These are phyloP conservation scores for Drosophila elegans DNA, from an alignment of 1,140 invertebrate genomes.

Conservation along the genomic window DNA sequence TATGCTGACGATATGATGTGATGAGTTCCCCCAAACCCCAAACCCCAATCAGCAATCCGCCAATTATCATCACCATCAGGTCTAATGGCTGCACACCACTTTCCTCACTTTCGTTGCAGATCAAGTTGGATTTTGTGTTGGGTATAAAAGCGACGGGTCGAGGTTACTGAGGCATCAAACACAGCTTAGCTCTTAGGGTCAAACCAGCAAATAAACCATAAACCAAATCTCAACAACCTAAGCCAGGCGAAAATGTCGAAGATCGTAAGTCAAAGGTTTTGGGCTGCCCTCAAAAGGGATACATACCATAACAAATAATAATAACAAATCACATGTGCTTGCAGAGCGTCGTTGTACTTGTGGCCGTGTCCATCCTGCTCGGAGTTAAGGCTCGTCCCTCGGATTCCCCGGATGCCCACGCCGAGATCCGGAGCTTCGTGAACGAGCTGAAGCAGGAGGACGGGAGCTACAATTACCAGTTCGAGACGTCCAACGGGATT, in stretches of 20 bases:
- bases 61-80: conserved; percentile 53
- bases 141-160: conserved; percentile 60
- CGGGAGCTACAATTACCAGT: conserved; percentile 86
- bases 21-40: conserved; percentile 16
- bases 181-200: conserved; percentile 71
- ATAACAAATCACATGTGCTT: conserved; percentile 10
- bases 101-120: conserved; percentile 60
- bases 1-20: conserved; percentile 17
- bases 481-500: conserved; percentile 88
- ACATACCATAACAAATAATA: not conserved
- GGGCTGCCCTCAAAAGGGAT: not conserved
- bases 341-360: conserved; percentile 45
- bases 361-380: conserved; percentile 29
- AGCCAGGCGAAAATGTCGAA: conserved; percentile 75
- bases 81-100: conserved; percentile 60
- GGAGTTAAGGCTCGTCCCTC: conserved; percentile 49
- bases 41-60: not conserved
- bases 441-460: conserved; percentile 81
- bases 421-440: conserved; percentile 70
- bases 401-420: conserved; percentile 66
- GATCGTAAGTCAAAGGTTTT: conserved; percentile 54
- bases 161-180: conserved; percentile 61
- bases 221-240: conserved; percentile 50
- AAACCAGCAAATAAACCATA: conserved; percentile 50
- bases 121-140: conserved; percentile 28